Conservation (phyloP, 2,797 vertebrate genomes). For the Spea hammondii region DNA sequence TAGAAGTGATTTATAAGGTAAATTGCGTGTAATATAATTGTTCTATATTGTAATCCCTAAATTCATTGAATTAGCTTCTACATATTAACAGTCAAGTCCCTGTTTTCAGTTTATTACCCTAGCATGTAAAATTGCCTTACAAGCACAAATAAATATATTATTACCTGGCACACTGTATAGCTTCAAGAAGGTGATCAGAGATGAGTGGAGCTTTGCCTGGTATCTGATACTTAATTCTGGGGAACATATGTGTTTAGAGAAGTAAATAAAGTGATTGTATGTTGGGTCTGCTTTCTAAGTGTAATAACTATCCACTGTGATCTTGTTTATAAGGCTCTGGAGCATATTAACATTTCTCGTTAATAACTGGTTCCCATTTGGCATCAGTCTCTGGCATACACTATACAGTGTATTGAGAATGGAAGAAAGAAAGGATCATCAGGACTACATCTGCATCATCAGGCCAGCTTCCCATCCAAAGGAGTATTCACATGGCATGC, state of each 20-base stretch:
- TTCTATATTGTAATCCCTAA: no score
- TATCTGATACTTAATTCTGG: constrained; percentile 3
- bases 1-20: no score
- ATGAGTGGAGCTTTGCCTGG: neutral
- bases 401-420: neutral
- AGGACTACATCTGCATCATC: neutral
- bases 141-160: neutral
- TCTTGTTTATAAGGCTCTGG: constrained; percentile 35
- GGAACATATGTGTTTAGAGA: constrained; percentile 20
- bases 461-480: neutral
- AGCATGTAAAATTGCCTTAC: neutral
- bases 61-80: no score
- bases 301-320: constrained; percentile 23
- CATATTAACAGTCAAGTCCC: neutral
- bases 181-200: no score
- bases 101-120: neutral
- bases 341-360: constrained; percentile 24
- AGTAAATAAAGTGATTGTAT: neutral
- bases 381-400: constrained; percentile 13
- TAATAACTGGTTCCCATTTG: constrained; percentile 24
- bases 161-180: neutral
- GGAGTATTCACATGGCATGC: neutral
- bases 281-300: constrained; percentile 23
- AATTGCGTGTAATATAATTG: no score
- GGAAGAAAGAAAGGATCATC: neutral